A percentile compares a stretch with the other conserved stretches of the same genome.
These are phyloP conservation scores for Engystomops pustulosus DNA, from an alignment of 2,113 vertebrate species.

Conservation along the genomic window DNA sequence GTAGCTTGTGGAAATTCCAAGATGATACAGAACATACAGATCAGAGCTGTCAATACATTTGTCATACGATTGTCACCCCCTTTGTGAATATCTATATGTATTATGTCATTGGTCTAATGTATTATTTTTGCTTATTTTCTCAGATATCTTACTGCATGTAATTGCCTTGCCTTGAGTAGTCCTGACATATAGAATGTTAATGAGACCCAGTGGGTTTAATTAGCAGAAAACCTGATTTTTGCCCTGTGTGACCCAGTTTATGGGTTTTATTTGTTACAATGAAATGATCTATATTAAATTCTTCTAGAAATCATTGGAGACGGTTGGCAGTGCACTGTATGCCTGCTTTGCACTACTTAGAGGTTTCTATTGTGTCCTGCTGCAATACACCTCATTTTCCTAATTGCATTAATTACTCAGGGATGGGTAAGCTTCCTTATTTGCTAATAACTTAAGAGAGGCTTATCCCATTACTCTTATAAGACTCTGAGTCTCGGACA, in stretches of 20 bases:
- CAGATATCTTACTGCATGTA: neutral
- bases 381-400: neutral
- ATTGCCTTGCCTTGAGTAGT: neutral
- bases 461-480: conserved; percentile 35
- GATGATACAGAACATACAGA: too few species aligned
- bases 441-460: conserved; percentile 32
- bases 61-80: too few species aligned
- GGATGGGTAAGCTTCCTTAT: conserved; percentile 47
- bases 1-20: too few species aligned
- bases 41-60: too few species aligned
- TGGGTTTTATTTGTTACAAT: neutral
- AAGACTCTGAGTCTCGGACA: neutral
- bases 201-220: neutral
- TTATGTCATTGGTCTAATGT: neutral
- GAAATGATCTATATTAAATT: neutral
- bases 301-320: neutral
- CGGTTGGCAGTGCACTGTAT: neutral
- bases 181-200: neutral
- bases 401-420: conserved; percentile 56
- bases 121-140: neutral
- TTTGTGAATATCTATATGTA: neutral
- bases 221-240: conserved; percentile 26
- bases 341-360: neutral
- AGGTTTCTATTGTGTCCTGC: neutral
- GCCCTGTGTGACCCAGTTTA: neutral